Evolutionary conservation across 2,113 vertebrate species (phyloP).

Genomic region (Sylvietta virens): DNA sequence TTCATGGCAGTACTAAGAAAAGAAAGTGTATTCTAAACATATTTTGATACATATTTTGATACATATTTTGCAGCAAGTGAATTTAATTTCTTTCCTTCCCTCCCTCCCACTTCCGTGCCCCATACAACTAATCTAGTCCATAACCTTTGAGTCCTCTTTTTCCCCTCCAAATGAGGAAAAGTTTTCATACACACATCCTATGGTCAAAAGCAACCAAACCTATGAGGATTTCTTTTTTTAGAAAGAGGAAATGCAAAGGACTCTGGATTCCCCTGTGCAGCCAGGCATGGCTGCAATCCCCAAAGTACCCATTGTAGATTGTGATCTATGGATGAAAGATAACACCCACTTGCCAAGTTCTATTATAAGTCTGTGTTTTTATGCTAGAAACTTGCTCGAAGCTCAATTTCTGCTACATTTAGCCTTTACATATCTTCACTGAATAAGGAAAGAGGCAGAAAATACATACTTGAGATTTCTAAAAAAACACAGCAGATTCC

Average conservation of each 20-base stretch:
- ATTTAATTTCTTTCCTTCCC: neutral
- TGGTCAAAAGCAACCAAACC: neutral
- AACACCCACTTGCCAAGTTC: slow-evolving; percentile 6
- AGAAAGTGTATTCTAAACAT: neutral
- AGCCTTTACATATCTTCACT: neutral
- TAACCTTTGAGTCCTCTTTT: neutral
- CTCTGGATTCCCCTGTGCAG: neutral
- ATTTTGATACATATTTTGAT: neutral
- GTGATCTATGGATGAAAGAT: slow-evolving; percentile 39
- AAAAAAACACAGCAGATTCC: neutral
- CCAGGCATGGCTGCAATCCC: neutral
- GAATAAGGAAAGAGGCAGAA: neutral
- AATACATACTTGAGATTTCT: neutral
- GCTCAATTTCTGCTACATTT: slow-evolving; percentile 14
- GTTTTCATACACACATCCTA: neutral
- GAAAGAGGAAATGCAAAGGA: neutral
- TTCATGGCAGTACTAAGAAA: neutral
- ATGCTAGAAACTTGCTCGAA: slow-evolving; percentile 12
- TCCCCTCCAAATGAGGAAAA: neutral
- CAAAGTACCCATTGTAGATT: neutral
- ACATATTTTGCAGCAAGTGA: neutral
- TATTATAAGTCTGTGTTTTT: neutral
- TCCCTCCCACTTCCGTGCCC: too few relatives aligned
- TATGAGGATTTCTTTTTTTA: neutral
- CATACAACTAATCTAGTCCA: neutral